phyloP scores from a whole-genome alignment of 2,888 invertebrate genomes.

The Stegophylla sp. region DNA sequence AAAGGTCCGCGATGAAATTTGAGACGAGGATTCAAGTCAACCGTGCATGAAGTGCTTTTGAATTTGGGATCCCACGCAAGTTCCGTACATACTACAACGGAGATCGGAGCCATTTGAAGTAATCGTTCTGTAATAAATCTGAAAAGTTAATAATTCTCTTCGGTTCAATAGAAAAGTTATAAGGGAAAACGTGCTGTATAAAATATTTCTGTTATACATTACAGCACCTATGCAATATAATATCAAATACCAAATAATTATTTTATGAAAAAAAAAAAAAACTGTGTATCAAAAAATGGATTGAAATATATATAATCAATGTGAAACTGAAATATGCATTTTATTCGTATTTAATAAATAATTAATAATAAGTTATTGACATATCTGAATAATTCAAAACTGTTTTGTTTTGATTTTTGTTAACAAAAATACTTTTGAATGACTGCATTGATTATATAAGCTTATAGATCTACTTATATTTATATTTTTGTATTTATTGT shows the following conservation, averaged over 20 bases:
- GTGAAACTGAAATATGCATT: too few relatives aligned
- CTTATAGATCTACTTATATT: too few relatives aligned
- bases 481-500: too few relatives aligned
- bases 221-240: background rate
- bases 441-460: too few relatives aligned
- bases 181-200: background rate
- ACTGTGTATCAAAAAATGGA: background rate
- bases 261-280: background rate
- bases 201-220: background rate
- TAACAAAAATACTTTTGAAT: too few relatives aligned
- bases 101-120: conserved; percentile 3
- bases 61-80: conserved; percentile 17
- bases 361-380: too few relatives aligned
- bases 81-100: background rate
- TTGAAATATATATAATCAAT: background rate
- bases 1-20: conserved; percentile 26
- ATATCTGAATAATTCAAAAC: too few relatives aligned
- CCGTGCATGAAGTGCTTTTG: conserved; percentile 40
- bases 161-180: conserved; percentile 9
- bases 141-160: conserved; percentile 17
- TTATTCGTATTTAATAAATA: too few relatives aligned
- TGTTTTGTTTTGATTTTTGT: too few relatives aligned
- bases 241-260: background rate
- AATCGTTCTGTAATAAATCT: conserved; percentile 5
- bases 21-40: conserved; percentile 45